Conservation (phyloP, 2,888 invertebrate genomes). For the Camponotus fellah region DNA sequence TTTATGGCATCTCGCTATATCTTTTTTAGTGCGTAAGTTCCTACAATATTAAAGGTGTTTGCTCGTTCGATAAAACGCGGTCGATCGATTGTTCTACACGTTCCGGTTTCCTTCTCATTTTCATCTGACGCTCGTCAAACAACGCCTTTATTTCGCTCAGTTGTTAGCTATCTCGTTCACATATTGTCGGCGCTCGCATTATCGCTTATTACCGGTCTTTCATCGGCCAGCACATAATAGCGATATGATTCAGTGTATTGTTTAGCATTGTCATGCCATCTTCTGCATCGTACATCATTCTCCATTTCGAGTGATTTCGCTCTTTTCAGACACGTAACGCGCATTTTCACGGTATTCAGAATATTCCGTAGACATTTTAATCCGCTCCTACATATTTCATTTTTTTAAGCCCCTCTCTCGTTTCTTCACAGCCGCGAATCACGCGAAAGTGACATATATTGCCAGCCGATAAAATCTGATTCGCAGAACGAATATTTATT, state of each 20-base stretch:
- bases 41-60: neutral
- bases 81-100: constrained; percentile 11
- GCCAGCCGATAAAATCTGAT: neutral
- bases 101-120: constrained; percentile 15
- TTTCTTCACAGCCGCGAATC: neutral
- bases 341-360: neutral
- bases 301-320: constrained; percentile 25
- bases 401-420: constrained; percentile 1
- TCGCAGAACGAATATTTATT: no score
- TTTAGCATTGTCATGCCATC: constrained; percentile 41
- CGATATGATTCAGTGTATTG: constrained; percentile 47
- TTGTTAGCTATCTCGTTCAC: constrained; percentile 36
- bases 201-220: constrained; percentile 54
- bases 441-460: neutral
- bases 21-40: neutral
- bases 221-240: constrained; percentile 42
- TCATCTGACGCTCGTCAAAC: constrained; percentile 33
- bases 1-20: neutral
- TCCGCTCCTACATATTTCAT: neutral
- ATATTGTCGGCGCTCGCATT: constrained; percentile 25
- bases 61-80: neutral
- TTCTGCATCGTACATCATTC: constrained; percentile 34
- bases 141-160: constrained; percentile 36
- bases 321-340: constrained; percentile 14
- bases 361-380: constrained; percentile 3